These are phyloP conservation scores for Drosophila sp. DNA, from an alignment of 1,140 invertebrate genomes.

Conservation along the genomic window DNA sequence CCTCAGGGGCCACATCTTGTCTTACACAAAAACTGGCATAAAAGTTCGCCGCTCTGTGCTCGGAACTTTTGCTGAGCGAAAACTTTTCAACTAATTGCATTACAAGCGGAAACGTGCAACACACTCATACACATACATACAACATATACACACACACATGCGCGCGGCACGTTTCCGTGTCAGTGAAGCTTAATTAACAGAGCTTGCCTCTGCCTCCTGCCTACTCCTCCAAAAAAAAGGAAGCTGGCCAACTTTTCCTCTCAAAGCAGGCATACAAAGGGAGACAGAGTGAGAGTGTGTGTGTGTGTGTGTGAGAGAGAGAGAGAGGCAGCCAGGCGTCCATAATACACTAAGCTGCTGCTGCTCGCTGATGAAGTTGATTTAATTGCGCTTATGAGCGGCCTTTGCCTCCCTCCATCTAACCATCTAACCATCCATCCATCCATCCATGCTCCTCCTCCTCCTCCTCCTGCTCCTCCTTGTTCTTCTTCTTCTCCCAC, in stretches of 20 bases:
- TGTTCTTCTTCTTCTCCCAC: background rate
- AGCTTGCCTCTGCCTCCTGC: constrained; percentile 16
- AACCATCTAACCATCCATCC: background rate
- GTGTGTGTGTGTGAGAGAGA: background rate
- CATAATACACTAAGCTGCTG: constrained; percentile 58
- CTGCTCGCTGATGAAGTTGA: constrained; percentile 55
- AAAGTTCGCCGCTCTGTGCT: constrained; percentile 33
- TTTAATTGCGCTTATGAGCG: constrained; percentile 65
- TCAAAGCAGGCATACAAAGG: background rate
- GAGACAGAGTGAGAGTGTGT: background rate
- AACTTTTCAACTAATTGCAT: constrained; percentile 80
- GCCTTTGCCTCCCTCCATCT: constrained; percentile 10
- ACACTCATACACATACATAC: constrained; percentile 16
- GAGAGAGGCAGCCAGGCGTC: constrained; percentile 42
- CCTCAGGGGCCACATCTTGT: constrained; percentile 20
- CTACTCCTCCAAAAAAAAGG: constrained; percentile 26
- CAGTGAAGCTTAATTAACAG: constrained; percentile 74
- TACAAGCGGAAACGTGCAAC: constrained; percentile 75
- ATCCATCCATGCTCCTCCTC: background rate
- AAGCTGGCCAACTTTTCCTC: constrained; percentile 21
- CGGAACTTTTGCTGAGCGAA: constrained; percentile 53
- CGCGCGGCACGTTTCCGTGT: constrained; percentile 57
- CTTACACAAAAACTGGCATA: constrained; percentile 61
- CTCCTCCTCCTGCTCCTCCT: background rate
- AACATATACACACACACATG: constrained; percentile 10